Percentiles rank a stretch among this genome's conserved stretches.
These are phyloP conservation scores for Synanthedon myopaeformis DNA, from an alignment of 2,888 invertebrate genomes.

Conservation along the genomic window DNA sequence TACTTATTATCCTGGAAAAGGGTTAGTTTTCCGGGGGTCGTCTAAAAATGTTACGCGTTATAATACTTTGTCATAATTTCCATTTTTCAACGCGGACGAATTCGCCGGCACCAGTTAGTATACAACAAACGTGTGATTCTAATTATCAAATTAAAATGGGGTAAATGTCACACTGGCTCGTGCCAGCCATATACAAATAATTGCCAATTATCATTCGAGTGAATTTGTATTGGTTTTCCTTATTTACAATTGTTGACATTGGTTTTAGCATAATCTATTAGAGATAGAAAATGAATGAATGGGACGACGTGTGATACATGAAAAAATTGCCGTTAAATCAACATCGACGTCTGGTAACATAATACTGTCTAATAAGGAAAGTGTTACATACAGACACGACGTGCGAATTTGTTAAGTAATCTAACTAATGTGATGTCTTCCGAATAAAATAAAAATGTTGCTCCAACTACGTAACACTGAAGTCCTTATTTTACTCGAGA, in stretches of 20 bases:
- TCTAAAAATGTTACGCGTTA: too few relatives aligned
- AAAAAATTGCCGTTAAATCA: not conserved
- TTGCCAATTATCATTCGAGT: not conserved
- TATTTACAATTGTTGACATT: not conserved
- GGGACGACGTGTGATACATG: not conserved
- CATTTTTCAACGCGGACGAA: too few relatives aligned
- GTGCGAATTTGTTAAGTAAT: constrained; percentile 17
- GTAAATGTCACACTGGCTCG: too few relatives aligned
- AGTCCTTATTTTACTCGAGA: not conserved
- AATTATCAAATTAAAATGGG: too few relatives aligned
- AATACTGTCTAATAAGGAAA: constrained; percentile 19
- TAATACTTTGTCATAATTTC: too few relatives aligned
- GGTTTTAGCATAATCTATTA: constrained; percentile 12
- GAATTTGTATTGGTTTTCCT: not conserved
- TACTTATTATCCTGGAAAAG: too few relatives aligned
- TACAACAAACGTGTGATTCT: too few relatives aligned
- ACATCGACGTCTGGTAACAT: constrained; percentile 5
- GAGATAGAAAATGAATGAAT: constrained; percentile 1
- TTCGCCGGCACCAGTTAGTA: too few relatives aligned
- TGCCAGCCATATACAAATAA: too few relatives aligned
- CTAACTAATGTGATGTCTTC: not conserved
- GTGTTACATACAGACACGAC: constrained; percentile 13
- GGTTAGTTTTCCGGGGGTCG: too few relatives aligned
- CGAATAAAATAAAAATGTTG: not conserved
- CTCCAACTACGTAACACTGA: not conserved